These are phyloP conservation scores for Callaeas wilsoni DNA, from an alignment of 2,113 vertebrate species.

Conservation along the genomic window DNA sequence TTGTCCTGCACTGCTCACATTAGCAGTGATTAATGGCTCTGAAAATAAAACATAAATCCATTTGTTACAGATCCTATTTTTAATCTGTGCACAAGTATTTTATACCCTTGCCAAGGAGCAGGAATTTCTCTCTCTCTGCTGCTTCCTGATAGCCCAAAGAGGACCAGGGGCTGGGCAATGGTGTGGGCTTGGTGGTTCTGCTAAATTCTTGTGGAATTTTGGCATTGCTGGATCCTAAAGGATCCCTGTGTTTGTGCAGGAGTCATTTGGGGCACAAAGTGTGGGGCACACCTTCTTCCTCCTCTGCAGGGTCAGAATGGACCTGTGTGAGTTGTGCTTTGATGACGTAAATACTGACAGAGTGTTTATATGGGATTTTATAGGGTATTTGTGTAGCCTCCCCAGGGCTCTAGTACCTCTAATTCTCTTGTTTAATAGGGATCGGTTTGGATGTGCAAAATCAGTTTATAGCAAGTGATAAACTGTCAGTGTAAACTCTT, in stretches of 20 bases:
- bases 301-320: not conserved
- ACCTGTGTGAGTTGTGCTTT: not conserved
- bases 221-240: not conserved
- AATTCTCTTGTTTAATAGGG: not conserved
- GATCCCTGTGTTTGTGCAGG: not conserved
- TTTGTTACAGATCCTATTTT: conserved; percentile 2
- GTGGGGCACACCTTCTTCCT: not conserved
- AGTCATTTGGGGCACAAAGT: not conserved
- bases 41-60: not conserved
- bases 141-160: not conserved
- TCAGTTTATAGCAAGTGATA: not conserved
- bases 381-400: too few species aligned
- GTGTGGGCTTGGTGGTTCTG: not conserved
- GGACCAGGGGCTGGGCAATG: not conserved
- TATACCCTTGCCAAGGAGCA: not conserved
- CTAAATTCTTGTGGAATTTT: not conserved
- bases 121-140: not conserved
- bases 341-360: accelerated
- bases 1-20: not conserved
- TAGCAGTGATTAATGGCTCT: not conserved
- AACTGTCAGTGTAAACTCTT: not conserved
- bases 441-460: not conserved
- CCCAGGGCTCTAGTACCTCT: accelerated
- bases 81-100: not conserved
- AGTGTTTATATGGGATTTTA: not conserved